A percentile compares a stretch with the other conserved stretches of the same genome.
Evolutionary conservation across 2,113 vertebrate genomes (phyloP).

Genomic region (Trogon surrucura): DNA sequence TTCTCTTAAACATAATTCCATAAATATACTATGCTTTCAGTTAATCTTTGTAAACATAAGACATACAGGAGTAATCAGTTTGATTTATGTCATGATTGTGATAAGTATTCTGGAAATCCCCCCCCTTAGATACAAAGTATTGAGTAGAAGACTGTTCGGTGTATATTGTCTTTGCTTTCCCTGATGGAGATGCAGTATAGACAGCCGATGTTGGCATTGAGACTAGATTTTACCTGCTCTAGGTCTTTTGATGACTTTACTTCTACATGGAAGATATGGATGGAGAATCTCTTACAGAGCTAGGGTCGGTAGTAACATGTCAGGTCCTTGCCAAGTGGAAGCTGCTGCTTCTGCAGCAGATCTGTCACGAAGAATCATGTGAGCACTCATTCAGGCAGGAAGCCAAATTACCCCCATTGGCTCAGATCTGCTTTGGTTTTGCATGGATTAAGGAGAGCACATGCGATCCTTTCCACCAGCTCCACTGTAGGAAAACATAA

Average conservation of each 20-base stretch:
- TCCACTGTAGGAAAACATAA: neutral
- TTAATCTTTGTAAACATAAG: neutral
- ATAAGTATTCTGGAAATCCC: neutral
- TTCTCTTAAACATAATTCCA: neutral
- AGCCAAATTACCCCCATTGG: neutral
- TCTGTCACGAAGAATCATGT: fast-evolving
- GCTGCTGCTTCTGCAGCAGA: neutral
- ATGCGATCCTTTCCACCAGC: neutral
- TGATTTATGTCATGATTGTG: neutral
- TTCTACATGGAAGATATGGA: neutral
- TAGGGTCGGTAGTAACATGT: neutral
- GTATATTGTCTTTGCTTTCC: neutral
- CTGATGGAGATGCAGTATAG: neutral
- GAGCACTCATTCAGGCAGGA: neutral
- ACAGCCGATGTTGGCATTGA: neutral
- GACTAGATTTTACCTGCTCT: neutral
- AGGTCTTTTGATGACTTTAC: neutral
- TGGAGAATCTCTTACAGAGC: neutral
- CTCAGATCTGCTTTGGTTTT: neutral
- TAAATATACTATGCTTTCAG: neutral
- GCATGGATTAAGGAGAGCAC: neutral
- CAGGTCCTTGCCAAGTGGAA: neutral
- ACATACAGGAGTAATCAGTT: neutral
- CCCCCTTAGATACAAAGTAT: neutral
- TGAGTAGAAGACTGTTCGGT: neutral